These are phyloP conservation scores for Habroteleia sp. DNA, from an alignment of 2,888 invertebrate genomes.

Conservation along the genomic window DNA sequence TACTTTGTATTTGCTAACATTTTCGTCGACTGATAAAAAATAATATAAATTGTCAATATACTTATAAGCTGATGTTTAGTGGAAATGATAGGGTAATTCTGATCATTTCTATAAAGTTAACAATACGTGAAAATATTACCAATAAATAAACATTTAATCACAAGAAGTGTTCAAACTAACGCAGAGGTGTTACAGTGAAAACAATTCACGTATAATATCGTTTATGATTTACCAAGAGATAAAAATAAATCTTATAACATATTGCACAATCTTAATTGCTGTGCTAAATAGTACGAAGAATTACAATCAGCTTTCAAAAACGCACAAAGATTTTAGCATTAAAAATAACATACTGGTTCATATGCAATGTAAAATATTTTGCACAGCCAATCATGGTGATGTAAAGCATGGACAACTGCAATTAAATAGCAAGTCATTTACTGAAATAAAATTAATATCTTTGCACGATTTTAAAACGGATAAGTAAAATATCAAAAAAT, in stretches of 20 bases:
- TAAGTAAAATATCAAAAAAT: too few species aligned
- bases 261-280: slow-evolving; percentile 44
- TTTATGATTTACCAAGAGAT: slow-evolving; percentile 25
- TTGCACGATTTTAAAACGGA: too few species aligned
- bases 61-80: slow-evolving; percentile 36
- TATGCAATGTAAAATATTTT: slow-evolving; percentile 20
- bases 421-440: too few species aligned
- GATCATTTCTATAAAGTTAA: slow-evolving; percentile 12
- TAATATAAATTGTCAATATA: slow-evolving; percentile 47
- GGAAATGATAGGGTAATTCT: neutral
- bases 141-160: slow-evolving; percentile 59
- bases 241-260: slow-evolving; percentile 13
- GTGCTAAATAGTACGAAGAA: slow-evolving; percentile 14
- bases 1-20: slow-evolving; percentile 46
- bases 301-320: slow-evolving; percentile 7
- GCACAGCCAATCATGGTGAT: slow-evolving; percentile 26
- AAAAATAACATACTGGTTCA: neutral
- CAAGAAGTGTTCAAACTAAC: slow-evolving; percentile 44
- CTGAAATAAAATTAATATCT: too few species aligned
- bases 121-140: slow-evolving; percentile 40
- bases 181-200: slow-evolving; percentile 17
- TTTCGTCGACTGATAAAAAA: slow-evolving; percentile 39
- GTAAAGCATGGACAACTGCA: too few species aligned
- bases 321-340: neutral
- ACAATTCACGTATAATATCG: slow-evolving; percentile 23